These are phyloP conservation scores for Cosmopolites sordidus DNA, from an alignment of 2,888 invertebrate genomes.

Conservation along the genomic window DNA sequence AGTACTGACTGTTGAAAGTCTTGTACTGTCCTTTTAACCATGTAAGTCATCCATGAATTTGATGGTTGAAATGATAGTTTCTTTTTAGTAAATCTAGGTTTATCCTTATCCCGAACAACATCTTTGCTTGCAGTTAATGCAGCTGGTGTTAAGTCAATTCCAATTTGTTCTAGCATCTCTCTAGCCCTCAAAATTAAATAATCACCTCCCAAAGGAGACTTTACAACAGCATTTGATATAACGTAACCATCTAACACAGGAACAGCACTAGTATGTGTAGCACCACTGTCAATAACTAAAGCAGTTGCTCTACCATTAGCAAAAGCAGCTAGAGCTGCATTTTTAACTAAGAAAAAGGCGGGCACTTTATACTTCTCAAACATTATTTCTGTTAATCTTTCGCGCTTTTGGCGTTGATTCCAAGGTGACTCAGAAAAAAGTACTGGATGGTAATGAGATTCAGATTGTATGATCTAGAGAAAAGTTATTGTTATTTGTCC, in stretches of 20 bases:
- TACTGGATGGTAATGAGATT: slow-evolving; percentile 93
- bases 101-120: slow-evolving; percentile 83
- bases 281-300: slow-evolving; percentile 91
- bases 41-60: slow-evolving; percentile 90
- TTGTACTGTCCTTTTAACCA: slow-evolving; percentile 82
- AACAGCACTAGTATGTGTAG: slow-evolving; percentile 96
- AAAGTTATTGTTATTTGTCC: slow-evolving; percentile 4
- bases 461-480: slow-evolving; percentile 78
- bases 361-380: slow-evolving; percentile 99
- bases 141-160: slow-evolving; percentile 57
- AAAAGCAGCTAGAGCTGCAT: slow-evolving; percentile 95
- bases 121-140: slow-evolving; percentile 74
- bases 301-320: slow-evolving; percentile 90
- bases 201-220: slow-evolving; percentile 94
- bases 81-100: slow-evolving; percentile 76
- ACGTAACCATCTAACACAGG: slow-evolving; percentile 95
- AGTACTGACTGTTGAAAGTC: slow-evolving; percentile 65
- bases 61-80: slow-evolving; percentile 78
- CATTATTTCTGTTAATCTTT: slow-evolving; percentile 93
- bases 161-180: slow-evolving; percentile 51
- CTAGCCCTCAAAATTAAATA: slow-evolving; percentile 64
- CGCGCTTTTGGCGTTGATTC: slow-evolving; percentile 88
- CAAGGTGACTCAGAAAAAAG: slow-evolving; percentile 97
- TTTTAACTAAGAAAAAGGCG: slow-evolving; percentile 96
- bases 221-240: slow-evolving; percentile 89